A percentile compares a stretch with the other conserved stretches of the same genome.
Evolutionary conservation across 2,797 vertebrate species (phyloP).

Genomic region (Fistularia commersonii): DNA sequence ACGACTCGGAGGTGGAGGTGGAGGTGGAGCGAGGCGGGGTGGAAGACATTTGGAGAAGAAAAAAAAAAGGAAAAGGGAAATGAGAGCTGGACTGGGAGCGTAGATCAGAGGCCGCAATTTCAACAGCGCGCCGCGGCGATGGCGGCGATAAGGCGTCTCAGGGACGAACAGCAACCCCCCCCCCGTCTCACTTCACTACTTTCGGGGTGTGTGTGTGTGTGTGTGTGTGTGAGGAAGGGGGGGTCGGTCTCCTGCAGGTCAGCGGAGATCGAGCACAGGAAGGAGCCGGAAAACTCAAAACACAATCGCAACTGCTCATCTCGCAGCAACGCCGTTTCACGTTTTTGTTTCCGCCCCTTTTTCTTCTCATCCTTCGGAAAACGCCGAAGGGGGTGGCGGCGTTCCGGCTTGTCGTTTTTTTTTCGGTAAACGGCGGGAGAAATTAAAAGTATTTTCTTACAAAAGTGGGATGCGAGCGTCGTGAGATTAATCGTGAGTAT

Average conservation of each 20-base stretch:
- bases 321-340: conserved; percentile 18
- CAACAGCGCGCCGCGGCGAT: conserved; percentile 86
- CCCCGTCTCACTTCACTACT: conserved; percentile 68
- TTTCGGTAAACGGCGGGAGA: no score
- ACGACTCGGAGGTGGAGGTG: conserved; percentile 11
- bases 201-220: no score
- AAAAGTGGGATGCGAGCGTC: no score
- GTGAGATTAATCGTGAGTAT: no score
- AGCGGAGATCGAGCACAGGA: conserved; percentile 80
- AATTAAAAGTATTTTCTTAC: no score
- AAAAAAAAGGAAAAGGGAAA: conserved; percentile 60
- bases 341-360: conserved; percentile 23
- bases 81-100: conserved; percentile 48
- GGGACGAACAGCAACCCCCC: conserved; percentile 67
- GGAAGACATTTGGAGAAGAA: background rate
- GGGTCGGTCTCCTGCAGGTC: conserved; percentile 77
- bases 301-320: conserved; percentile 59
- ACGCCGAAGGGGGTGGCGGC: background rate
- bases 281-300: conserved; percentile 58
- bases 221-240: no score
- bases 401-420: background rate
- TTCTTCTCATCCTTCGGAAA: no score
- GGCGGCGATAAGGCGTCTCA: conserved; percentile 78
- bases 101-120: conserved; percentile 91
- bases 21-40: no score